Percentiles rank a stretch among this genome's conserved stretches.
These are phyloP conservation scores for Etheostoma spectabile DNA, from an alignment of 2,113 vertebrate genomes.

Conservation along the genomic window DNA sequence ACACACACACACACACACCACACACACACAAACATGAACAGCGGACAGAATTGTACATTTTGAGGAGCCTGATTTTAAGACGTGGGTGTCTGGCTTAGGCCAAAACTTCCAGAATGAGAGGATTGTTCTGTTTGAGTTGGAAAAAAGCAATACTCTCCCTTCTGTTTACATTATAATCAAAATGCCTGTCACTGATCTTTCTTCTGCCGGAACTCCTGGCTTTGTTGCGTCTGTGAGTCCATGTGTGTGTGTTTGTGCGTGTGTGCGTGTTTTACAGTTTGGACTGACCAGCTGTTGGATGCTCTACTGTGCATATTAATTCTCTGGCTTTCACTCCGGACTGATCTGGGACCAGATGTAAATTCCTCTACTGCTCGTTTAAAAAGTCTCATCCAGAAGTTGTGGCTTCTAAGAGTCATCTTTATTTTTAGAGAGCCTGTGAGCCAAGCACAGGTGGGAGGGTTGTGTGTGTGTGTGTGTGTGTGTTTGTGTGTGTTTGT, in stretches of 20 bases:
- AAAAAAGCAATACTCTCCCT: slow-evolving; percentile 60
- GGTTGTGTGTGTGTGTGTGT: slow-evolving; percentile 21
- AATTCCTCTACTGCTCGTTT: slow-evolving; percentile 63
- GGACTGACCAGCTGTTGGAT: slow-evolving; percentile 72
- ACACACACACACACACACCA: neutral
- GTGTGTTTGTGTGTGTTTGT: slow-evolving; percentile 12
- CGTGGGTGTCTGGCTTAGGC: slow-evolving; percentile 53
- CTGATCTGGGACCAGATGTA: slow-evolving; percentile 73
- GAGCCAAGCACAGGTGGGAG: slow-evolving; percentile 61
- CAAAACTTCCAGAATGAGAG: slow-evolving; percentile 54
- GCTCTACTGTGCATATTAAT: slow-evolving; percentile 67
- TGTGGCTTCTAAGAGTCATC: slow-evolving; percentile 66
- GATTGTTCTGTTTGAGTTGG: slow-evolving; percentile 71
- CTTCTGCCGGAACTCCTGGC: slow-evolving; percentile 66
- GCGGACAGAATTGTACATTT: slow-evolving; percentile 2
- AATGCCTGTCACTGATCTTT: slow-evolving; percentile 71
- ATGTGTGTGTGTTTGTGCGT: slow-evolving; percentile 28
- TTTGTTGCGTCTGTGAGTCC: slow-evolving; percentile 14
- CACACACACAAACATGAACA: neutral
- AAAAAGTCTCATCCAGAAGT: slow-evolving; percentile 59
- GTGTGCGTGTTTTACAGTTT: slow-evolving; percentile 60
- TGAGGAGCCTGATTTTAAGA: slow-evolving; percentile 16
- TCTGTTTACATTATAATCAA: slow-evolving; percentile 76
- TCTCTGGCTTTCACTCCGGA: slow-evolving; percentile 53
- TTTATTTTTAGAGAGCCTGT: slow-evolving; percentile 68